Percentiles rank a stretch among this genome's conserved stretches.
phyloP scores from a whole-genome alignment of 2,113 vertebrate species.

The Anarrhichthys ocellatus region DNA sequence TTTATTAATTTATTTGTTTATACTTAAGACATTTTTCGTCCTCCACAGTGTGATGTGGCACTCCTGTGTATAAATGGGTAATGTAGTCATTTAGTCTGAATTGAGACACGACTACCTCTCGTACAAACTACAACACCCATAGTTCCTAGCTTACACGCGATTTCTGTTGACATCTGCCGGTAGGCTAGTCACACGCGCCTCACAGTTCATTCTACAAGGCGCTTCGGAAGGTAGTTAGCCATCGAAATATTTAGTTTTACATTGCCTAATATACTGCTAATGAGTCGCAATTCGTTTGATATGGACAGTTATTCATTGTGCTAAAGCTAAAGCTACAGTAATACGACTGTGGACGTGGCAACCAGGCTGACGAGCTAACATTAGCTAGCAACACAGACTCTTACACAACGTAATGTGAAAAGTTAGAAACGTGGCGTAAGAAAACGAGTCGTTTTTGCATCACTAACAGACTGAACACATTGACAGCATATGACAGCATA shows the following conservation, averaged over 20 bases:
- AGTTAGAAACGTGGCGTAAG: neutral
- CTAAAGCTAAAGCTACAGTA: neutral
- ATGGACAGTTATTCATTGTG: fast-evolving
- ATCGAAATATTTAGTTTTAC: neutral
- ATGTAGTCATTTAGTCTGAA: conserved; percentile 59
- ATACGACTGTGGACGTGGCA: neutral
- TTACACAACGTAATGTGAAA: neutral
- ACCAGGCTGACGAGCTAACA: conserved; percentile 13
- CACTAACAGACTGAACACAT: no score
- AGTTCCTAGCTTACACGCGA: neutral
- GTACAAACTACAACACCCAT: conserved; percentile 70
- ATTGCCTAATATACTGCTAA: fast-evolving
- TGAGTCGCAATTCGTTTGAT: fast-evolving
- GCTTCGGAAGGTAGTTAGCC: neutral
- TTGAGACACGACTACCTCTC: fast-evolving
- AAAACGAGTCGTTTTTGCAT: neutral
- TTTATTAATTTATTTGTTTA: no score
- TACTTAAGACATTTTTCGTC: no score
- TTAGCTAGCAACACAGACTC: conserved; percentile 24
- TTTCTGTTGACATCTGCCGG: conserved; percentile 50
- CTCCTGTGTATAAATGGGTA: conserved; percentile 16
- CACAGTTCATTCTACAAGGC: no score
- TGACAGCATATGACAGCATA: no score
- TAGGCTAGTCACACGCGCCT: neutral
- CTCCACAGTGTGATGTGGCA: neutral